A percentile compares a stretch with the other conserved stretches of the same genome.
These are phyloP conservation scores for Aspidiotus rigidus DNA, from an alignment of 2,888 invertebrate genomes.

Conservation along the genomic window DNA sequence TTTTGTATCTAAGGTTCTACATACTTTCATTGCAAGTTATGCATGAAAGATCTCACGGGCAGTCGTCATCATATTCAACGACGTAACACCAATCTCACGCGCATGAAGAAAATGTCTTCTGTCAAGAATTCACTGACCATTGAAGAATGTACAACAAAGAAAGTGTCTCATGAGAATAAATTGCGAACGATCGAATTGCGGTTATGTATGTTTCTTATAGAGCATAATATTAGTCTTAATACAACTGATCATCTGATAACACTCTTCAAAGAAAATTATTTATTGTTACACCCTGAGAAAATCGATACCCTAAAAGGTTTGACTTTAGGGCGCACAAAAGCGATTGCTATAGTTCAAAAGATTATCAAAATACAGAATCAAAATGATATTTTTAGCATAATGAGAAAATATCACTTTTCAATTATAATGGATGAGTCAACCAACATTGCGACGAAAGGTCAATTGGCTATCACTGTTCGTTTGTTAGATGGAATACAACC, in stretches of 20 bases:
- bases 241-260: neutral
- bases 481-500: neutral
- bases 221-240: neutral
- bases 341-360: neutral
- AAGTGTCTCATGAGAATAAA: too few species aligned
- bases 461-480: neutral
- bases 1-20: neutral
- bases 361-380: neutral
- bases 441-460: neutral
- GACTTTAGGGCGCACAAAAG: neutral
- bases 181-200: neutral
- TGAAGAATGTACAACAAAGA: too few species aligned
- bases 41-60: neutral
- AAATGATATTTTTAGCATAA: neutral
- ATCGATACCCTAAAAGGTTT: neutral
- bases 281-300: neutral
- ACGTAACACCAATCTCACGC: neutral
- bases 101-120: neutral
- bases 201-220: neutral
- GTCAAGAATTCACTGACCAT: neutral
- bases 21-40: neutral
- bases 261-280: neutral
- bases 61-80: neutral
- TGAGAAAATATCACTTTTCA: neutral
- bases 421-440: neutral